Evolutionary conservation across 2,113 vertebrate species (phyloP).

Genomic region (Cavia porcellus): DNA sequence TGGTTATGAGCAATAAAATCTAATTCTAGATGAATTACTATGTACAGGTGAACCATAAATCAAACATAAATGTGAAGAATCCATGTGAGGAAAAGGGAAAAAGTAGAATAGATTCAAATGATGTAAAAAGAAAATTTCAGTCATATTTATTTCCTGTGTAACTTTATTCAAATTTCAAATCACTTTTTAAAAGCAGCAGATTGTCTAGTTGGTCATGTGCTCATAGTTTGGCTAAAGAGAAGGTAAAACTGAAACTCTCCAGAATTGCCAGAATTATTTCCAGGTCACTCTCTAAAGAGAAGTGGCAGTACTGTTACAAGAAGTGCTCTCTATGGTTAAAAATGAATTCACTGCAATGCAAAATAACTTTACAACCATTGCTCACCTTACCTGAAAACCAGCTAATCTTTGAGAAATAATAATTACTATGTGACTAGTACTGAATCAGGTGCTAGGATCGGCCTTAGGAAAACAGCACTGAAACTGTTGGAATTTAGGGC

Average conservation of each 20-base stretch:
- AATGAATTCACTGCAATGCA: background rate
- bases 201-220: background rate
- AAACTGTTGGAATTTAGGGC: background rate
- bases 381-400: background rate
- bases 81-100: background rate
- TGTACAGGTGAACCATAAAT: background rate
- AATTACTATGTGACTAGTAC: background rate
- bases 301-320: background rate
- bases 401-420: background rate
- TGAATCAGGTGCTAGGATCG: background rate
- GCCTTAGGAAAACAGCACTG: background rate
- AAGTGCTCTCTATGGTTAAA: background rate
- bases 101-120: background rate
- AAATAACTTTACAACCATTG: background rate
- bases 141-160: background rate
- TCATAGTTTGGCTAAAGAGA: background rate
- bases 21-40: background rate
- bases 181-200: background rate
- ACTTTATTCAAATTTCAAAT: constrained; percentile 45
- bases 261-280: background rate
- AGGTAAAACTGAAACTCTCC: background rate
- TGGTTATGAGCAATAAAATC: background rate
- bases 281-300: background rate
- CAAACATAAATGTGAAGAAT: background rate
- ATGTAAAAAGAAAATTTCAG: background rate